phyloP scores from a whole-genome alignment of 2,113 vertebrate genomes.

The Psittacus erithacus region DNA sequence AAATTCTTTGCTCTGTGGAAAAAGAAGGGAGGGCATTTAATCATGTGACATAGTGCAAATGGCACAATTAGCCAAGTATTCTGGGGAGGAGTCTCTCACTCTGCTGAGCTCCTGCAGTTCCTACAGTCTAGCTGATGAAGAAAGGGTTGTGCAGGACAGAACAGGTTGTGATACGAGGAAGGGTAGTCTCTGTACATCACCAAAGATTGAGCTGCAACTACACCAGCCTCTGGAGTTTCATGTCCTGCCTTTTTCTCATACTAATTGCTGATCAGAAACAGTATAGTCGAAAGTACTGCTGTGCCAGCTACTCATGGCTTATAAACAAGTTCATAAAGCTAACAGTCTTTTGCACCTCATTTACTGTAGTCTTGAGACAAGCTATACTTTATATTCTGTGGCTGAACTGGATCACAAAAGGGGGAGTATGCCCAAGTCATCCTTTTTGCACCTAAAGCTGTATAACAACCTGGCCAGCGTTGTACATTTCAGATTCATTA shows the following conservation, averaged over 20 bases:
- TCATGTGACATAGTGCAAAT: background rate
- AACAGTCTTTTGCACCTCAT: background rate
- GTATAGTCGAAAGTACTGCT: background rate
- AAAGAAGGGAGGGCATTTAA: background rate
- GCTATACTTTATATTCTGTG: background rate
- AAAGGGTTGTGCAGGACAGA: background rate
- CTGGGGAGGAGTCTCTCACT: too few relatives aligned
- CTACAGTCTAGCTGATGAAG: background rate
- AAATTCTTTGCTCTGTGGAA: background rate
- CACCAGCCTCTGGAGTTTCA: accelerated
- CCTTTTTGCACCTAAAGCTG: background rate
- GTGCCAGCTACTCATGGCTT: background rate
- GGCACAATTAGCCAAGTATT: background rate
- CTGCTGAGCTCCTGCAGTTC: background rate
- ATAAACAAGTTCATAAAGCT: background rate
- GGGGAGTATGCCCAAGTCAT: background rate
- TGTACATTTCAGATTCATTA: background rate
- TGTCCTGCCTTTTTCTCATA: background rate
- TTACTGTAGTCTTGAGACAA: background rate
- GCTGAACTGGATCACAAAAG: background rate
- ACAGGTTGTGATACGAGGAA: background rate
- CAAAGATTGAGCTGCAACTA: background rate
- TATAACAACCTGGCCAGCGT: background rate
- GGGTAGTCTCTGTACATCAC: background rate
- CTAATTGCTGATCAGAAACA: background rate